A percentile compares a stretch with the other conserved stretches of the same genome.
Conservation (phyloP, 1,140 invertebrate species). For the Leptinotarsa undecemlineata region DNA sequence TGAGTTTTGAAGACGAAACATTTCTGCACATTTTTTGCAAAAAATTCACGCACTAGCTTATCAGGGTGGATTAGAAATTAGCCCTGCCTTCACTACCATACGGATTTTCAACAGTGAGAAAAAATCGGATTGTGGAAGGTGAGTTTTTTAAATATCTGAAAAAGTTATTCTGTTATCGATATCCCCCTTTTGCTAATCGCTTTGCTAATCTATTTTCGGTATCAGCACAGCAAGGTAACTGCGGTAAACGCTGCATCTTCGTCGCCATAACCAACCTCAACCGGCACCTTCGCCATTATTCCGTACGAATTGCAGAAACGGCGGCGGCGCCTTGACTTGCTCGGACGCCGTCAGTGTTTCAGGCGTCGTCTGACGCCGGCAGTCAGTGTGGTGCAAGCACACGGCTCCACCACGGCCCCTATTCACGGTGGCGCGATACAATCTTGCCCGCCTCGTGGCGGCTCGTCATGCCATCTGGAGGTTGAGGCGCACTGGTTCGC, state of each 20-base stretch:
- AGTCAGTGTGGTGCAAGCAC: constrained; percentile 21
- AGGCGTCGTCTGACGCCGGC: constrained; percentile 9
- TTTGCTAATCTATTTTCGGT: no score
- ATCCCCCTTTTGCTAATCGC: no score
- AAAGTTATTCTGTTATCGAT: no score
- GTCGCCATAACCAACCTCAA: background rate
- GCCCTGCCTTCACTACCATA: no score
- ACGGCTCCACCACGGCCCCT: constrained; percentile 17
- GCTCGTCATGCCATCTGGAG: constrained; percentile 69
- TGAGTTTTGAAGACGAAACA: no score
- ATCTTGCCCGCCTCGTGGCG: constrained; percentile 66
- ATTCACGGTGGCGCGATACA: constrained; percentile 63
- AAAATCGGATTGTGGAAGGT: no score
- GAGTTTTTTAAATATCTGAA: no score
- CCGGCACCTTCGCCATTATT: constrained; percentile 9
- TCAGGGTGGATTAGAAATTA: no score
- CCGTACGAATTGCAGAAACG: background rate
- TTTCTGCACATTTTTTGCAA: no score
- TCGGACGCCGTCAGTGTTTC: background rate
- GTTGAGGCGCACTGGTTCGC: constrained; percentile 63
- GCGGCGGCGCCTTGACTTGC: constrained; percentile 12
- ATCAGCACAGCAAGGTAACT: background rate
- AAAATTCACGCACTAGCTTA: no score
- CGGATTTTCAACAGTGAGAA: no score
- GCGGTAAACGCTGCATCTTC: background rate